These are phyloP conservation scores for Xanthia icteritia DNA, from an alignment of 2,888 invertebrate genomes.

Conservation along the genomic window DNA sequence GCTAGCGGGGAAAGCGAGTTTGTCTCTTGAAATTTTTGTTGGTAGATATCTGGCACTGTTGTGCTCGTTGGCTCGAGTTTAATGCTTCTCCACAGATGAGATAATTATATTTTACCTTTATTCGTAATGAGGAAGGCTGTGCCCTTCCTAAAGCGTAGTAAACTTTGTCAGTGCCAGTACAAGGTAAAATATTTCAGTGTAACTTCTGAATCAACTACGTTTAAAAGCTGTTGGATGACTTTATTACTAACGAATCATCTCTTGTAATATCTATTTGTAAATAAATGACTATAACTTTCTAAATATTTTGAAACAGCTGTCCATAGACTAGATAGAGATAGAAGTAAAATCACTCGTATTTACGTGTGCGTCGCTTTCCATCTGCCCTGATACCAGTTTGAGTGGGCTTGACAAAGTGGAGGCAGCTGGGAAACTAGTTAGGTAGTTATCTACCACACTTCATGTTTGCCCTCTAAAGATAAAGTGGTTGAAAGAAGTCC, in stretches of 20 bases:
- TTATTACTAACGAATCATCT: conserved; percentile 19
- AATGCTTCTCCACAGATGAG: conserved; percentile 60
- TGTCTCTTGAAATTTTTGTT: conserved; percentile 85
- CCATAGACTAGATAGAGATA: conserved; percentile 63
- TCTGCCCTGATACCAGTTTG: conserved; percentile 72
- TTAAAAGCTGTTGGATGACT: conserved; percentile 3
- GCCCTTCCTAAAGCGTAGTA: conserved; percentile 38
- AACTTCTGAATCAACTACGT: conserved; percentile 6
- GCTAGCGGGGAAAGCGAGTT: conserved; percentile 85
- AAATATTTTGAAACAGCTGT: conserved; percentile 53
- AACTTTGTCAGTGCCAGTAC: conserved; percentile 30
- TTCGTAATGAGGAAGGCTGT: conserved; percentile 45
- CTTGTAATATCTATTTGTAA: conserved; percentile 21
- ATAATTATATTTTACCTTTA: conserved; percentile 62
- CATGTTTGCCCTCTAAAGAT: conserved; percentile 58
- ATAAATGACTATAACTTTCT: conserved; percentile 44
- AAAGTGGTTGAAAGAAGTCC: conserved; percentile 50
- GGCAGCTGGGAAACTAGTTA: conserved; percentile 67
- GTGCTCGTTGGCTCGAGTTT: conserved; percentile 64
- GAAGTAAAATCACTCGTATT: conserved; percentile 71
- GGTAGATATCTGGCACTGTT: conserved; percentile 69
- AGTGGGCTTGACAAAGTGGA: conserved; percentile 62
- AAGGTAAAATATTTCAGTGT: conserved; percentile 30
- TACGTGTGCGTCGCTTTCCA: conserved; percentile 70
- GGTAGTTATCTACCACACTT: conserved; percentile 58